A percentile compares a stretch with the other conserved stretches of the same genome.
phyloP scores from a whole-genome alignment of 92 coral and sea anemone genomes.

The Umimayanthus chanpuru region DNA sequence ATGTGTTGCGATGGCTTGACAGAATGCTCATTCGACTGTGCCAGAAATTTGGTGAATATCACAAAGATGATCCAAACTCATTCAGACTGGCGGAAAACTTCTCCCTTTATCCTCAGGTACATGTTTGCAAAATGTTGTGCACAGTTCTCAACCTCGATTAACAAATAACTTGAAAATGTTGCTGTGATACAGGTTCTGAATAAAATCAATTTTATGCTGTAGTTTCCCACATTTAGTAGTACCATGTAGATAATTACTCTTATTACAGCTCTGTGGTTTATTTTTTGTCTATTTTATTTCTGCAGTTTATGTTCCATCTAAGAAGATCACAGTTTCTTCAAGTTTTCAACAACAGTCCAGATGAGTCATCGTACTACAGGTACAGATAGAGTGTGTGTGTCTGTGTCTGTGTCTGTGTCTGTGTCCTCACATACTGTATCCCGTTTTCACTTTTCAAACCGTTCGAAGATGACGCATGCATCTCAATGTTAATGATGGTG shows the following conservation, averaged over 20 bases:
- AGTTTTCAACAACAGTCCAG: conserved; percentile 99
- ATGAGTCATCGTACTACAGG: conserved; percentile 98
- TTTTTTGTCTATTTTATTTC: background rate
- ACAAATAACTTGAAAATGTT: background rate
- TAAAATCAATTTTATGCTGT: too few relatives aligned
- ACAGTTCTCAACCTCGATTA: background rate
- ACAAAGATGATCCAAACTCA: conserved; percentile 91
- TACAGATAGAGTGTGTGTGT: conserved; percentile 18
- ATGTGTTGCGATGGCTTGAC: conserved; percentile 97
- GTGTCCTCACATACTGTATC: too few relatives aligned
- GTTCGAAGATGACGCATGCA: too few relatives aligned
- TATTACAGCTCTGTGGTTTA: background rate
- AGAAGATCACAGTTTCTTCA: conserved; percentile 96
- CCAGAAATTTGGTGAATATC: conserved; percentile 98
- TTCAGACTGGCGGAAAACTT: conserved; percentile 94
- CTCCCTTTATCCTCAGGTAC: conserved; percentile 98
- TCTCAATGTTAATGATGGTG: too few relatives aligned
- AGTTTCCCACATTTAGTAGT: too few relatives aligned
- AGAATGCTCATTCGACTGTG: conserved; percentile 97
- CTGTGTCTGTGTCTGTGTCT: background rate
- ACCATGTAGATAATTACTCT: background rate
- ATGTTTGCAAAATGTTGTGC: background rate
- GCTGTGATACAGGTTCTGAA: background rate
- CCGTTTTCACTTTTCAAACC: too few relatives aligned
- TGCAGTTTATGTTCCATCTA: conserved; percentile 97